Evolutionary conservation across 2,888 invertebrate genomes (phyloP).

Genomic region (Kuschelorhynchus macadamiae): DNA sequence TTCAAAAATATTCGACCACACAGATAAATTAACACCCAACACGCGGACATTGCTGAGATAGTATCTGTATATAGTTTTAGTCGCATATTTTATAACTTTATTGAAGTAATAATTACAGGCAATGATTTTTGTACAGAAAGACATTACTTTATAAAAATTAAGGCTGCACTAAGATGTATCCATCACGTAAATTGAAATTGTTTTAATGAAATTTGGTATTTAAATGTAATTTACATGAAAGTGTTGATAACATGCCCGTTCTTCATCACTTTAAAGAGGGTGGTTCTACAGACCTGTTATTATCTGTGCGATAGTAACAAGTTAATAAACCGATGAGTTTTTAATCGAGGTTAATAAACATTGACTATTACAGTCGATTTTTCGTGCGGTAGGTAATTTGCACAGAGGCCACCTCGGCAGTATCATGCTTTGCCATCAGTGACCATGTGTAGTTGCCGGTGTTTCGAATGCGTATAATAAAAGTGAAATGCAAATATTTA

Average conservation of each 20-base stretch:
- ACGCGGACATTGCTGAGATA: too few relatives aligned
- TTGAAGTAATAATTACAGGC: too few relatives aligned
- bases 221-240: neutral
- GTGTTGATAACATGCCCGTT: neutral
- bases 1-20: too few relatives aligned
- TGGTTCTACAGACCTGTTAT: neutral
- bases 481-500: conserved; percentile 29
- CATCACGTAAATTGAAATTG: too few relatives aligned
- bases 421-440: conserved; percentile 26
- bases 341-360: neutral
- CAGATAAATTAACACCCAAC: too few relatives aligned
- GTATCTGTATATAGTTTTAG: too few relatives aligned
- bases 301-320: neutral
- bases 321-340: conserved; percentile 7
- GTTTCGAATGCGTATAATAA: conserved; percentile 15
- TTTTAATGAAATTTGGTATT: neutral
- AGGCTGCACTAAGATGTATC: too few relatives aligned
- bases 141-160: too few relatives aligned
- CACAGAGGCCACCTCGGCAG: conserved; percentile 21
- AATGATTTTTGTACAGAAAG: too few relatives aligned
- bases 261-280: neutral
- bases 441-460: conserved; percentile 28
- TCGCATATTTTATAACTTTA: too few relatives aligned
- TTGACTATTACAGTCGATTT: conserved; percentile 17
- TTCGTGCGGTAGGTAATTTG: conserved; percentile 24